Evolutionary conservation across 2,797 vertebrate genomes (phyloP), one percentile per base, ranked within the genome.

Genomic region (Neoniphon sammara): DNA sequence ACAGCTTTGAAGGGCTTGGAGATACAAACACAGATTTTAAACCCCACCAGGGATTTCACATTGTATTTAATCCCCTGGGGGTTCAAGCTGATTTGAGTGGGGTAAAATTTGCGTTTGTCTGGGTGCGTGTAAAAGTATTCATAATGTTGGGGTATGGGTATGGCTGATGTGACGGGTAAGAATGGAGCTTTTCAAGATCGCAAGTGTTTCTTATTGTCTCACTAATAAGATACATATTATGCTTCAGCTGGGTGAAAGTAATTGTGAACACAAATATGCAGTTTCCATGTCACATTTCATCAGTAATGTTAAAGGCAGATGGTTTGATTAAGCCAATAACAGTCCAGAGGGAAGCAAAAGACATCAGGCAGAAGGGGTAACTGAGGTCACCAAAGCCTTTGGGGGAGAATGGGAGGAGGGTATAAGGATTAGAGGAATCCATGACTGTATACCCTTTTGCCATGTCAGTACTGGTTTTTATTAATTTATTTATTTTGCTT

Each of bases 11-110:
- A 63, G 20, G 49, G 70, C 46, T 3, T 66, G 47, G 59, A 82
- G 66, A 81, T 59, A 70, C 66, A 84, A 66, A 77, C 66, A 81
- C 55, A 78, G 73, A 84, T 76, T 78, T 77, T 54, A 81, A 82
- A 79, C 54, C 70, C 65, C 27, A 52, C 44, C 47, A 42, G 72
- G 70, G 66, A 81, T 79, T 84, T 77, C 23, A 66, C 11, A 64
- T 81, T 71, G 52, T 50, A 80, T 77, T 79, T 82, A 81, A 87
- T 87, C 81, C 61, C 52, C 50, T 31, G 36, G 39, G 66, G 64
- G 66, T 83, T 75, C 60, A 84, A 83, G 79, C 30, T 75, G 71
- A 86, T 81, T 64, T 77, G 74, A 68, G 44, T 56, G 30, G 46
- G 69, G 56, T 62, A 50, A 64, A 71, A 60, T 60, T 60, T 11